phyloP scores from a whole-genome alignment of 2,113 vertebrate genomes.

The Gymnocephalus cernua region DNA sequence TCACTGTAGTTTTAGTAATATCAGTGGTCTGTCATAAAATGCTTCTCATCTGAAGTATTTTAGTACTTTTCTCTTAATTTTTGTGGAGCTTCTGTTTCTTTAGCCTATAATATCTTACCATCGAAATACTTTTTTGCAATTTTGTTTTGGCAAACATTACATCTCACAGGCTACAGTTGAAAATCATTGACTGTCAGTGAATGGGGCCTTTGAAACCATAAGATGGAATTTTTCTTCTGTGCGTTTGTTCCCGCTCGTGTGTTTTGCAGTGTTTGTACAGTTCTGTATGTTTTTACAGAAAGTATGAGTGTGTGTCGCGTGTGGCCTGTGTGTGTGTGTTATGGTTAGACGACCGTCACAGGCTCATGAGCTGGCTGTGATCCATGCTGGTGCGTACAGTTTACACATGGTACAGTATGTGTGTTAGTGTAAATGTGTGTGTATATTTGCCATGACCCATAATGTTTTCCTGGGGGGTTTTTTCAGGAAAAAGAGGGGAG shows the following conservation, averaged over 20 bases:
- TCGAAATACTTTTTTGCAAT: not conserved
- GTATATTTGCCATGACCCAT: slow-evolving; percentile 53
- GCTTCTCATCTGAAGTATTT: not conserved
- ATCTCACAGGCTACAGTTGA: not conserved
- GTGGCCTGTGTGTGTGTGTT: slow-evolving; percentile 58
- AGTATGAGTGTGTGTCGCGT: slow-evolving; percentile 50
- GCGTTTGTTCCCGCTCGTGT: slow-evolving; percentile 43
- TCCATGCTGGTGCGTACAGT: slow-evolving; percentile 73
- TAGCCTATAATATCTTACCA: not conserved
- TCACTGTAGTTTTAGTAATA: not conserved
- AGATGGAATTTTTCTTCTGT: slow-evolving; percentile 45
- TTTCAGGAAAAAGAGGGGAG: slow-evolving; percentile 22
- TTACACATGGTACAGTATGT: slow-evolving; percentile 62
- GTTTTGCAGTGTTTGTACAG: slow-evolving; percentile 60
- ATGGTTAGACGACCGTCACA: slow-evolving; percentile 64
- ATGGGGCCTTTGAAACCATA: slow-evolving; percentile 53
- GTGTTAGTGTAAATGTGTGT: slow-evolving; percentile 50
- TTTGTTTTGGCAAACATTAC: not conserved
- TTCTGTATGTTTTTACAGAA: slow-evolving; percentile 73
- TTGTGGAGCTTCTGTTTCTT: slow-evolving; percentile 1
- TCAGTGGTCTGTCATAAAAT: not conserved
- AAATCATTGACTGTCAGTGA: slow-evolving; percentile 22
- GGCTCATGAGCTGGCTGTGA: slow-evolving; percentile 68
- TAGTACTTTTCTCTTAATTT: not conserved
- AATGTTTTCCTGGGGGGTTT: slow-evolving; percentile 29